phyloP scores from a whole-genome alignment of 2,888 invertebrate species.

The Lycia hirtaria region DNA sequence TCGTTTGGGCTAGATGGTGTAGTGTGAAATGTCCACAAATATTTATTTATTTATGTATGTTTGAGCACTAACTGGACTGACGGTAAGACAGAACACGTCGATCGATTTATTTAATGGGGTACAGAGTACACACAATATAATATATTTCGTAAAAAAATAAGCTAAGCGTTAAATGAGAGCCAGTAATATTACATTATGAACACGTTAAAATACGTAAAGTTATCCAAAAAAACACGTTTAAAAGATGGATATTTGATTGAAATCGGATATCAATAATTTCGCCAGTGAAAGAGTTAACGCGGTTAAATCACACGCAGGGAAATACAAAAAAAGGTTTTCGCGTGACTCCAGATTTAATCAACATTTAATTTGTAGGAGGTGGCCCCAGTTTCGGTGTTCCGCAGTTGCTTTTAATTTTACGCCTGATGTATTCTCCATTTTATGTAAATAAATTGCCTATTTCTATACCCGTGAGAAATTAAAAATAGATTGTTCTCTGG shows the following conservation, averaged over 20 bases:
- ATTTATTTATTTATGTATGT: too few species aligned
- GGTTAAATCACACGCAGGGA: neutral
- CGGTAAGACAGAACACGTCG: too few species aligned
- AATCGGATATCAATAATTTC: slow-evolving; percentile 6
- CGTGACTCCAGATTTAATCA: slow-evolving; percentile 34
- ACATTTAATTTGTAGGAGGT: slow-evolving; percentile 32
- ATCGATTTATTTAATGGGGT: too few species aligned
- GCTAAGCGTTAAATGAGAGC: too few species aligned
- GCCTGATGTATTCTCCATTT: slow-evolving; percentile 32
- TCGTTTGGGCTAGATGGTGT: too few species aligned
- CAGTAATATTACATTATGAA: too few species aligned
- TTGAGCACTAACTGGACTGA: too few species aligned
- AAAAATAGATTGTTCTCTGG: slow-evolving; percentile 18
- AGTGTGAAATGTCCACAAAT: too few species aligned
- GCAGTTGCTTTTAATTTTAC: slow-evolving; percentile 36
- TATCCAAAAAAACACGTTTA: neutral
- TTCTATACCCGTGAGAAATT: slow-evolving; percentile 32
- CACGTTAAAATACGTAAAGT: too few species aligned
- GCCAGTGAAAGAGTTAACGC: slow-evolving; percentile 6
- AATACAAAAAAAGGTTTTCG: slow-evolving; percentile 6
- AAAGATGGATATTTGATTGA: neutral
- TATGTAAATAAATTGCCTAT: slow-evolving; percentile 33
- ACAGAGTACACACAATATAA: too few species aligned
- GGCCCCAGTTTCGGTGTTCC: slow-evolving; percentile 18
- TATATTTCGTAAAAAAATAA: too few species aligned